Evolutionary conservation across 2,888 invertebrate genomes (phyloP).

Genomic region (Tiphia femorata): DNA sequence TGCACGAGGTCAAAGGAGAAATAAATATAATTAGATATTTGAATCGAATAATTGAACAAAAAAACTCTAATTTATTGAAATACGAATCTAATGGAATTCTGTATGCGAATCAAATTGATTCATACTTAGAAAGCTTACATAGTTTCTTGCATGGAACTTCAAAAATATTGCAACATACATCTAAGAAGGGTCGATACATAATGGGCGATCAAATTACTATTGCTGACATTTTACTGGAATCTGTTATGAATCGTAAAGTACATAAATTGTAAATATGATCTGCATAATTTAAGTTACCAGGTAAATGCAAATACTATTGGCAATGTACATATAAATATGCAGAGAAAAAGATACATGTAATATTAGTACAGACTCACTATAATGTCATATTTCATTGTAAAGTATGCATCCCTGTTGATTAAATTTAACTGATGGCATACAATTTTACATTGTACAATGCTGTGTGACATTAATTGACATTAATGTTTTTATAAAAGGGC

Average conservation of each 20-base stretch:
- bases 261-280: no score
- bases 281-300: no score
- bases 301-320: no score
- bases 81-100: slow-evolving; percentile 56
- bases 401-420: no score
- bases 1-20: slow-evolving; percentile 55
- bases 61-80: slow-evolving; percentile 43
- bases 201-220: slow-evolving; percentile 54
- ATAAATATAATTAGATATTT: slow-evolving; percentile 64
- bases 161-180: slow-evolving; percentile 21
- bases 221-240: slow-evolving; percentile 54
- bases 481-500: no score
- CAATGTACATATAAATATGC: no score
- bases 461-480: no score
- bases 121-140: slow-evolving; percentile 54
- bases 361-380: no score
- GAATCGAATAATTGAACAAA: slow-evolving; percentile 59
- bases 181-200: slow-evolving; percentile 41
- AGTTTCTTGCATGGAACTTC: slow-evolving; percentile 32
- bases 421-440: no score
- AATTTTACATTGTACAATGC: no score
- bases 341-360: no score
- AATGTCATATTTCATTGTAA: no score
- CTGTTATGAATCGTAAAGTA: slow-evolving; percentile 10
- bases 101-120: slow-evolving; percentile 59